Evolutionary conservation across 35 echinoderm and acorn worm genomes (phyloP).

Genomic region (Patiria miniata): DNA sequence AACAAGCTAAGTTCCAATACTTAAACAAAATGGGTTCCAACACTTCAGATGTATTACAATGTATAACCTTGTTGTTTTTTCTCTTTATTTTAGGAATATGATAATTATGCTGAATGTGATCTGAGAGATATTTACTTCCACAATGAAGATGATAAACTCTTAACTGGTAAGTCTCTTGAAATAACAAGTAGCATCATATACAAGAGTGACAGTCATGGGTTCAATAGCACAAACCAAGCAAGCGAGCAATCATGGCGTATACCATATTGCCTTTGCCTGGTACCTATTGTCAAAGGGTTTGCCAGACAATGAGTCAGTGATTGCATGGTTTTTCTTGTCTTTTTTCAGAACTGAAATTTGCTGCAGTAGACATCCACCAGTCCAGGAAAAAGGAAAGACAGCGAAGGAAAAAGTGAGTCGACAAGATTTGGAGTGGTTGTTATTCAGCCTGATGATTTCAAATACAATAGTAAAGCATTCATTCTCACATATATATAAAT

Average conservation of each 20-base stretch:
- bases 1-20: too few species aligned
- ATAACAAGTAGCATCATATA: too few species aligned
- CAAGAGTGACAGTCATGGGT: too few species aligned
- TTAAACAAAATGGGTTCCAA: too few species aligned
- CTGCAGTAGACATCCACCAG: slow-evolving; percentile 88
- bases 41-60: too few species aligned
- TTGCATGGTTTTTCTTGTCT: not conserved
- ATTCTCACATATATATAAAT: too few species aligned
- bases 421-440: not conserved
- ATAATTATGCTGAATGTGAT: slow-evolving; percentile 95
- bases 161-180: slow-evolving; percentile 60
- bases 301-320: too few species aligned
- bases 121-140: slow-evolving; percentile 94
- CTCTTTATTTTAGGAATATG: slow-evolving; percentile 66
- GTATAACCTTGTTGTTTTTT: too few species aligned
- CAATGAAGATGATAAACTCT: slow-evolving; percentile 78
- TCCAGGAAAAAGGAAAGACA: slow-evolving; percentile 78
- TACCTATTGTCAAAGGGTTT: too few species aligned
- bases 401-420: slow-evolving; percentile 78
- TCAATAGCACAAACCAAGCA: too few species aligned
- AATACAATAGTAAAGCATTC: not conserved
- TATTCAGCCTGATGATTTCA: not conserved
- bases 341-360: slow-evolving; percentile 72
- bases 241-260: too few species aligned
- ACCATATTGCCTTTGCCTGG: too few species aligned